Percentiles rank a stretch among this genome's conserved stretches.
phyloP scores from a whole-genome alignment of 2,797 vertebrate species.

The Danio aesculapii region DNA sequence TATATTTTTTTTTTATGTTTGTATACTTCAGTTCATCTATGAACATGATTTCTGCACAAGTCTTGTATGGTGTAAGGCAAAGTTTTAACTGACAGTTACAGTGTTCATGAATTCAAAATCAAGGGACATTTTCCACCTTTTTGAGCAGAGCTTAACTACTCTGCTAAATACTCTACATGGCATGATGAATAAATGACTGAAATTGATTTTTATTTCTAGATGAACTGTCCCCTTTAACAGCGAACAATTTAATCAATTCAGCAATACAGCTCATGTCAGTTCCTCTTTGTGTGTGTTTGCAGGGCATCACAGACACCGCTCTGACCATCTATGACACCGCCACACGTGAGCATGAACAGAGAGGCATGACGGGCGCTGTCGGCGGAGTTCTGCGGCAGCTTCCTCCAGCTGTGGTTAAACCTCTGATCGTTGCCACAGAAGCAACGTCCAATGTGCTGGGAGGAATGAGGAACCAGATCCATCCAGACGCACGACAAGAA shows the following conservation, averaged over 20 bases:
- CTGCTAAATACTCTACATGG: no score
- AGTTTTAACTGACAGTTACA: no score
- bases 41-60: no score
- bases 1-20: no score
- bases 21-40: no score
- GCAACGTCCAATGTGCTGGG: slow-evolving; percentile 96
- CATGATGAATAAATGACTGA: no score
- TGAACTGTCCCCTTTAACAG: neutral
- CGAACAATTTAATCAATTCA: neutral
- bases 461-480: slow-evolving; percentile 98
- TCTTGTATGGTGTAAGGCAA: no score
- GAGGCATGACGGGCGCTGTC: slow-evolving; percentile 95
- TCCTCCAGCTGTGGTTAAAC: slow-evolving; percentile 94
- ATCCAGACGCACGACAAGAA: slow-evolving; percentile 95
- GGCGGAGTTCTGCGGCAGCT: slow-evolving; percentile 96
- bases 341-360: slow-evolving; percentile 95
- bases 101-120: no score
- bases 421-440: slow-evolving; percentile 96
- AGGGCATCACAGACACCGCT: slow-evolving; percentile 96
- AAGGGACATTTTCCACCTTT: no score
- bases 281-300: slow-evolving; percentile 15
- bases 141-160: no score
- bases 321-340: slow-evolving; percentile 97
- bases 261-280: no score
- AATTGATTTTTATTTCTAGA: neutral